Evolutionary conservation across 2,113 vertebrate genomes (phyloP).

Genomic region (Dendropsophus ebraccatus): DNA sequence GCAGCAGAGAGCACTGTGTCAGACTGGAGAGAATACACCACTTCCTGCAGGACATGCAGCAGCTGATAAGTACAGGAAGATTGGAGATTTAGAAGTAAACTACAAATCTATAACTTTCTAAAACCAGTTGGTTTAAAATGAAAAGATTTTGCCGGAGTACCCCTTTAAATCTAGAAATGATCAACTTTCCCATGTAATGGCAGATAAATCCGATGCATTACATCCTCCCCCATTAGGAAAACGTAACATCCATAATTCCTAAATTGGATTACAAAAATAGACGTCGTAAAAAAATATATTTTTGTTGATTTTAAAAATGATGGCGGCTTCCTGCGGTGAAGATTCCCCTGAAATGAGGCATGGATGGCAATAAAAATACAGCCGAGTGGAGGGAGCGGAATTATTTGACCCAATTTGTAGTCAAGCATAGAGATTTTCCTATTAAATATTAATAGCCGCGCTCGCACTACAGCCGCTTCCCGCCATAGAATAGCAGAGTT

Average conservation of each 20-base stretch:
- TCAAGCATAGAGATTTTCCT: slow-evolving; percentile 35
- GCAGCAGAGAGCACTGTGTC: too few relatives aligned
- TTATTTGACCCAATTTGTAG: slow-evolving; percentile 50
- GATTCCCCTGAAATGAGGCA: slow-evolving; percentile 29
- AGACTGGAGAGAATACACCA: too few relatives aligned
- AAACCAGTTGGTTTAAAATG: too few relatives aligned
- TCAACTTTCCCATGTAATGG: background rate
- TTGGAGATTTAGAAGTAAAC: too few relatives aligned
- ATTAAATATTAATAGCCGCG: slow-evolving; percentile 44
- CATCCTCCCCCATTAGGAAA: background rate
- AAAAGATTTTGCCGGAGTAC: too few relatives aligned
- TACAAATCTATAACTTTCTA: too few relatives aligned
- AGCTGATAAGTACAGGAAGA: too few relatives aligned
- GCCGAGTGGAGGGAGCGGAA: background rate
- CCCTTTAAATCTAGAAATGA: background rate
- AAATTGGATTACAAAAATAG: slow-evolving; percentile 8
- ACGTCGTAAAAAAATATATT: background rate
- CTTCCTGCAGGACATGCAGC: too few relatives aligned
- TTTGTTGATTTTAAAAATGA: slow-evolving; percentile 26
- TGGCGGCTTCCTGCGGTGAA: background rate
- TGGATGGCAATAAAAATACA: slow-evolving; percentile 31
- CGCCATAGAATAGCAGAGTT: slow-evolving; percentile 27
- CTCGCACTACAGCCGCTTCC: slow-evolving; percentile 30
- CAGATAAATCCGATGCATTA: background rate
- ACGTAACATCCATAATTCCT: background rate